phyloP scores from a whole-genome alignment of 1,140 invertebrate species.

The Saccostrea cuccullata region DNA sequence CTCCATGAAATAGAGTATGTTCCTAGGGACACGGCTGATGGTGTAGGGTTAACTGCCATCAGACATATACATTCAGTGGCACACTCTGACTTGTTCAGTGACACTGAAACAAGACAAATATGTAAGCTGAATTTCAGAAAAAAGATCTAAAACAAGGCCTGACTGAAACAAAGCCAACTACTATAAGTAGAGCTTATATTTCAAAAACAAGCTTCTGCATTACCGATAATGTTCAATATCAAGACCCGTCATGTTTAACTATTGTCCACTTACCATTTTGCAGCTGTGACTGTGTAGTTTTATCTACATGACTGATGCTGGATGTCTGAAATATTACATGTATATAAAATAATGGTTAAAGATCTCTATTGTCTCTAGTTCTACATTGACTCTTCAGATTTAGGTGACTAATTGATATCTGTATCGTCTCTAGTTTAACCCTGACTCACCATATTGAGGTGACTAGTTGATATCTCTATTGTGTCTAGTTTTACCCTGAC shows the following conservation, averaged over 20 bases:
- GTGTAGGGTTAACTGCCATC: slow-evolving; percentile 62
- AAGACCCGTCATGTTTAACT: too few relatives aligned
- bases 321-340: slow-evolving; percentile 65
- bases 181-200: too few relatives aligned
- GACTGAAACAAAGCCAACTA: too few relatives aligned
- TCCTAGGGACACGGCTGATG: slow-evolving; percentile 80
- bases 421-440: too few relatives aligned
- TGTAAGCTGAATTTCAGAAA: background rate
- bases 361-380: too few relatives aligned
- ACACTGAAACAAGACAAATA: slow-evolving; percentile 65
- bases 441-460: too few relatives aligned
- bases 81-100: slow-evolving; percentile 74
- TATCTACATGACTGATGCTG: slow-evolving; percentile 69
- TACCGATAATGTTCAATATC: too few relatives aligned
- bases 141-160: background rate
- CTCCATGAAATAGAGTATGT: slow-evolving; percentile 88
- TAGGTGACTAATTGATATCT: too few relatives aligned
- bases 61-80: slow-evolving; percentile 78
- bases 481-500: background rate
- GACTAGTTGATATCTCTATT: too few relatives aligned
- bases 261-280: slow-evolving; percentile 66
- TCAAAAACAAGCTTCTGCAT: too few relatives aligned
- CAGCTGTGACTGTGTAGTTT: slow-evolving; percentile 69
- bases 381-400: too few relatives aligned
- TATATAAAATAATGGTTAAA: background rate